These are phyloP conservation scores for Natrix natrix DNA, from an alignment of 2,797 vertebrate species.

Conservation along the genomic window DNA sequence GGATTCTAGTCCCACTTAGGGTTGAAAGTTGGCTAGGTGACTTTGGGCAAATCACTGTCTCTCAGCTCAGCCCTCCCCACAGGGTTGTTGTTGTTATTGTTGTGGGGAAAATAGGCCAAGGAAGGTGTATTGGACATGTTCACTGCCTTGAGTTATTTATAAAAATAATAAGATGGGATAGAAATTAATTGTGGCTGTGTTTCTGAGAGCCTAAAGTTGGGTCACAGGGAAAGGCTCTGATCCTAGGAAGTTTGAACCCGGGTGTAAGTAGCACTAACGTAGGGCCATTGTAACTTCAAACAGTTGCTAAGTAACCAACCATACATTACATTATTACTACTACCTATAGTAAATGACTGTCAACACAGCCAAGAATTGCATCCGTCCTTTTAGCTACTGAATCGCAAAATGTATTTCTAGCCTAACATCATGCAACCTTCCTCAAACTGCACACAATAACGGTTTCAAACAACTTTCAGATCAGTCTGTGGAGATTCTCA, in stretches of 20 bases:
- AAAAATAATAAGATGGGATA: neutral
- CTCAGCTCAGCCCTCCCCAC: neutral
- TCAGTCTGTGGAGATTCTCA: neutral
- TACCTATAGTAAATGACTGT: neutral
- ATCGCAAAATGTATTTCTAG: neutral
- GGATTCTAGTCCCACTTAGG: neutral
- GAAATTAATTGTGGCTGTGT: neutral
- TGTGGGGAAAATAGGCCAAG: neutral
- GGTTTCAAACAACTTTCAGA: neutral
- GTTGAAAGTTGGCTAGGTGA: neutral
- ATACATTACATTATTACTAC: neutral
- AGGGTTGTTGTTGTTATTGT: too few species aligned
- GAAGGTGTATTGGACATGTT: neutral
- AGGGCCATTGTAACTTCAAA: neutral
- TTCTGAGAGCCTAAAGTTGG: neutral
- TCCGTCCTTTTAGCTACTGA: neutral
- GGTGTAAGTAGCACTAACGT: neutral
- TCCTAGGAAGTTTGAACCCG: neutral
- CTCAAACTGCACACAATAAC: neutral
- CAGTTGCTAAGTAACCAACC: neutral
- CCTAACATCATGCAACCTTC: neutral
- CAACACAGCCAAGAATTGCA: too few species aligned
- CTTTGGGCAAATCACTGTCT: too few species aligned
- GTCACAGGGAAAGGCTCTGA: neutral
- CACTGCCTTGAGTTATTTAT: neutral